Evolutionary conservation across 2,797 vertebrate species (phyloP), one percentile per base, ranked within the genome.

Genomic region (Buceros bicornis): DNA sequence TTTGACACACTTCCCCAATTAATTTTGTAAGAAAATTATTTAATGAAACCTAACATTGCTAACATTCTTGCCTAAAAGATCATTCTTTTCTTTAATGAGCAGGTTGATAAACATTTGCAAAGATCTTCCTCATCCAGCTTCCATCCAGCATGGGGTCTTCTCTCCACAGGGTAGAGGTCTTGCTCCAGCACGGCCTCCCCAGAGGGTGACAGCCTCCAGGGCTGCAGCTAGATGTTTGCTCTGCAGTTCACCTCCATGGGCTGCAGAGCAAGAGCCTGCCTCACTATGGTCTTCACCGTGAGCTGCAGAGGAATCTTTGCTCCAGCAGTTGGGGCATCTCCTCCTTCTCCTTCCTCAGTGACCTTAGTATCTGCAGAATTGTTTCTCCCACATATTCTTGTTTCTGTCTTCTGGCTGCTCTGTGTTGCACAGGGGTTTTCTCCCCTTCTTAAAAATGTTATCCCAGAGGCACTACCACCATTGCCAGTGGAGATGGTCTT

Each of bases 241-340:
- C 22, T 21, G 12, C 19, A 1, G 2, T 35, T 42, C 21, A 31
- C n/a, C n/a, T 45, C 9, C 16, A 12, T 19, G 16, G 31, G 16
- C 19, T 79, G 20, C 29, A 51, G 13, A 3, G 11, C 13, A 10
- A 48, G 40, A 54, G 11, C 14, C 24, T 48, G 31, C 19, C 6
- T 81, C 26, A 37, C 24, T 0, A 0, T 3, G 29, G 7, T 35
- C n/a, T 58, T 42, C 56, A 12, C 8, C 22, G 6, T 3, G 3
- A 20, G 18, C 29, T 43, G 17, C 4, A 29, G 11, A 13, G 19
- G 10, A 42, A 24, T 31, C 51, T 42, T 61, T 80, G 50, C 37
- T 53, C 50, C 10, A 6, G 35, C 10, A 3, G 15, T 14, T 53
- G 21, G 15, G 53, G 28, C 20, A 40, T 4, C 11, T 54, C 20